These are phyloP conservation scores for Porites lutea DNA, from an alignment of 64 coral and sea anemone species.

Conservation along the genomic window DNA sequence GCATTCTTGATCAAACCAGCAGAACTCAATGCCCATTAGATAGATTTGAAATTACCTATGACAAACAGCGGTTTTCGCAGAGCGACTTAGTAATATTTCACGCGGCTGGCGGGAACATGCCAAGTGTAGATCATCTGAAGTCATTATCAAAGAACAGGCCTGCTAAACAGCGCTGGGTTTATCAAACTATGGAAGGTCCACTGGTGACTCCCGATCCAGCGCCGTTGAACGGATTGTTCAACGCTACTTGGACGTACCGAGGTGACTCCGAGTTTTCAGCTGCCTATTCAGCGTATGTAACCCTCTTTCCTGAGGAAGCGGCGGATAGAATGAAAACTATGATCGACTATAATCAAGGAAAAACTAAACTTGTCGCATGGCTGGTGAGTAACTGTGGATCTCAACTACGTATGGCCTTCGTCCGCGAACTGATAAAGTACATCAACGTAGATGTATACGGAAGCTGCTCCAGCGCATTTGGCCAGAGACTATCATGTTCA, in stretches of 20 bases:
- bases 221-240: not conserved
- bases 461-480: not conserved
- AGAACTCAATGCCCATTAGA: conserved; percentile 14
- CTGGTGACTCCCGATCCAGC: not conserved
- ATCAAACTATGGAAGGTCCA: conserved; percentile 20
- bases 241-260: conserved; percentile 30
- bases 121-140: not conserved
- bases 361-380: conserved; percentile 14
- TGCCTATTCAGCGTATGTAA: not conserved
- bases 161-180: conserved; percentile 1
- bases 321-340: not conserved
- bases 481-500: not conserved
- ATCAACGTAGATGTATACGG: conserved; percentile 23
- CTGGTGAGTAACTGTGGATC: conserved; percentile 25
- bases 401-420: not conserved
- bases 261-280: conserved; percentile 21
- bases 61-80: conserved; percentile 10
- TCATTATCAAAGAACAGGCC: conserved; percentile 13
- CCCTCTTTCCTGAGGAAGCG: not conserved
- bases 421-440: not conserved
- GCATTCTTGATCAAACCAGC: not conserved
- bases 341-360: not conserved
- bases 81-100: conserved; percentile 31
- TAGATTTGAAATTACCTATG: conserved; percentile 18
- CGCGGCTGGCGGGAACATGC: not conserved